Base-by-base conservation (phyloP, 2,797 vertebrate genomes). In the Thaleichthys pacificus region DNA sequence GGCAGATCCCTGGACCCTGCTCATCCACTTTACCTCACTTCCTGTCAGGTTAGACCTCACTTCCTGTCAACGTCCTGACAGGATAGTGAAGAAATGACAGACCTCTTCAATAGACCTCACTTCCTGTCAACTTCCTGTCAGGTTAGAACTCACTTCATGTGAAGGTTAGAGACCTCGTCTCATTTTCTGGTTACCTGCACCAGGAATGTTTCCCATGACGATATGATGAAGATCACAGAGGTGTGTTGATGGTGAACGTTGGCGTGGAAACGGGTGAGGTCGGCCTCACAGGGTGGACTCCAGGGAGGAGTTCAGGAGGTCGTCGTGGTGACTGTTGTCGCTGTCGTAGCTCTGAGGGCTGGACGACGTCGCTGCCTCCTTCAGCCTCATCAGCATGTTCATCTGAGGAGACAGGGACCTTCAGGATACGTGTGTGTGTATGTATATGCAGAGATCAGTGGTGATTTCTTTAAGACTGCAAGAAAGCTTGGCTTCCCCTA, bases 341-440 rank as follows among this genome's bases (percentile, higher is more conserved):
- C 98, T 99, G 95, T 99, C 97, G 0, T 98, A 99, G 85, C 98
- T 99, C 93, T 99, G 98, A 0, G 97, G 96, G 80, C 96, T 97
- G 0, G 97, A 98, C 69, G 95, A 99, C 75, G 95, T 98, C 24
- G 98, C 97, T 0, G 98, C 98, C 79, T 99, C 98, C 85, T 99
- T 98, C 69, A 99, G 94, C 58, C 97, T 91, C 96, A 99, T 97
- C 38, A 99, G 87, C 98, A 99, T 99, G 85, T 96, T 99, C 96
- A 99, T 97, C 98, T 99, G 89, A 30, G 3, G 30, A 51, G 26
- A 62, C 21, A 85, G 49, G 12, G 7, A 26, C 12, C 32, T 47
- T 5, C 22, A 15, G 1, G 8, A 14, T n/a, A 30, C 32, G n/a
- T 30, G 30, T 63, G 32, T 61, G 24, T 42, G 26, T 57, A 15